Base-by-base conservation (phyloP, 1,140 invertebrate genomes). In the Stenopsyche tienmushanensis region DNA sequence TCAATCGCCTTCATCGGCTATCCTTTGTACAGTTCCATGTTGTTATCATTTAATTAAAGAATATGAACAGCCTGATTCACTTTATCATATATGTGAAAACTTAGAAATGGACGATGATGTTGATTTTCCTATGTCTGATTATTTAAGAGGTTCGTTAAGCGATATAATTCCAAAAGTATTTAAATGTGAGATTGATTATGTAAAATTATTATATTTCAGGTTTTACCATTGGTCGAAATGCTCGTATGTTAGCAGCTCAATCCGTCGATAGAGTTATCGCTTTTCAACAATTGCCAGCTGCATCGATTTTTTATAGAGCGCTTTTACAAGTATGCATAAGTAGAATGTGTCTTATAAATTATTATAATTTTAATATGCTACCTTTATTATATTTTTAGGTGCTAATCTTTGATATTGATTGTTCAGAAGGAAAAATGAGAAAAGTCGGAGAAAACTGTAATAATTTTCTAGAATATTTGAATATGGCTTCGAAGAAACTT, bases 11-110 rank as follows among this genome's bases (percentile, higher is more conserved):
- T 73, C 80, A 18, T 83, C 88, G 3, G 80, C 78, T 64, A 82
- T 83, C 0, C 72, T 95, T 0, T 89, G 90, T 55, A 91, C 91
- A 71, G 89, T 97, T 29, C 90, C 91, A 0, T 97, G 95, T 74
- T 97, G 94, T 75, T 97, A 96, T 78, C 85, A 97, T 83, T 82
- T 96, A 70, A 75, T 95, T 67, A 82, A 86, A 60, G 90, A 96
- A 80, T 75, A 79, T 71, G 62, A 62, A 64, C 71, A 47, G 50
- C 26, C 66, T 34, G 25, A 70, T 50, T 0, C 18, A 71, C 24
- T 57, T 8, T 42, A 3, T 44, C 13, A 1, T 2, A 9, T 41
- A 65, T 74, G 74, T 10, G 75, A 78, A 34, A 66, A 72, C 8
- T 74, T 74, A 58, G 69, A 76, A 41, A 71, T 59, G 9, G 65